A percentile compares a stretch with the other conserved stretches of the same genome.
These are phyloP conservation scores for Drosophila gaucha DNA, from an alignment of 2,888 invertebrate genomes.

Conservation along the genomic window DNA sequence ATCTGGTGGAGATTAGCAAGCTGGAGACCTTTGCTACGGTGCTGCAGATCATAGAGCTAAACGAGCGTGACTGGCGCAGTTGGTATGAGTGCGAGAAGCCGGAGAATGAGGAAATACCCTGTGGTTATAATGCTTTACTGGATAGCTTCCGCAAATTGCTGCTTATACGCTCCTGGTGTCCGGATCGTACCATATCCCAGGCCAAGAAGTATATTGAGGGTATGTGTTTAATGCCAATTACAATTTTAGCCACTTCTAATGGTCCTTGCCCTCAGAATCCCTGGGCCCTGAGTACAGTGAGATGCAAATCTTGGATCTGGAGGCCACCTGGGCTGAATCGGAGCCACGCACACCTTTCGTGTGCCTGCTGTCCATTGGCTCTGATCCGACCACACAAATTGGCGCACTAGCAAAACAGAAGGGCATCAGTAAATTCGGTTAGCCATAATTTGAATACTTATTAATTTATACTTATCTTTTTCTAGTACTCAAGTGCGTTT, in stretches of 20 bases:
- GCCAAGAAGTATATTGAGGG: constrained; percentile 95
- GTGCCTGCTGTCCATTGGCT: constrained; percentile 97
- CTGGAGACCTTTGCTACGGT: constrained; percentile 92
- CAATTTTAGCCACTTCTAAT: constrained; percentile 8
- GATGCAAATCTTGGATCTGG: constrained; percentile 95
- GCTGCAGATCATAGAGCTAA: constrained; percentile 91
- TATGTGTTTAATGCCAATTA: constrained; percentile 70
- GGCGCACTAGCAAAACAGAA: constrained; percentile 93
- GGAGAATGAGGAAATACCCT: constrained; percentile 95
- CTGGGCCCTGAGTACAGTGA: constrained; percentile 95
- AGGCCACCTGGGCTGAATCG: constrained; percentile 95
- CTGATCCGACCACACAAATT: constrained; percentile 98
- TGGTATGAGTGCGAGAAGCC: constrained; percentile 98
- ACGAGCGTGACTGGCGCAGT: constrained; percentile 94
- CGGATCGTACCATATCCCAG: constrained; percentile 96
- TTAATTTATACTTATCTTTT: neutral
- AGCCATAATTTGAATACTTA: neutral
- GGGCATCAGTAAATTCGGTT: constrained; percentile 89
- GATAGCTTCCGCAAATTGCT: constrained; percentile 95
- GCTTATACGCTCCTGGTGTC: constrained; percentile 96
- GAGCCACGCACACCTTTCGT: constrained; percentile 95
- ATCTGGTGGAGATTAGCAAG: constrained; percentile 96
- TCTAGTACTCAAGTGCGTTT: constrained; percentile 92
- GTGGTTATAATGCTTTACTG: constrained; percentile 93
- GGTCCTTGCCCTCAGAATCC: constrained; percentile 87